A percentile compares a stretch with the other conserved stretches of the same genome.
These are phyloP conservation scores for Epistrophella euchroma DNA, from an alignment of 2,888 invertebrate species.

Conservation along the genomic window DNA sequence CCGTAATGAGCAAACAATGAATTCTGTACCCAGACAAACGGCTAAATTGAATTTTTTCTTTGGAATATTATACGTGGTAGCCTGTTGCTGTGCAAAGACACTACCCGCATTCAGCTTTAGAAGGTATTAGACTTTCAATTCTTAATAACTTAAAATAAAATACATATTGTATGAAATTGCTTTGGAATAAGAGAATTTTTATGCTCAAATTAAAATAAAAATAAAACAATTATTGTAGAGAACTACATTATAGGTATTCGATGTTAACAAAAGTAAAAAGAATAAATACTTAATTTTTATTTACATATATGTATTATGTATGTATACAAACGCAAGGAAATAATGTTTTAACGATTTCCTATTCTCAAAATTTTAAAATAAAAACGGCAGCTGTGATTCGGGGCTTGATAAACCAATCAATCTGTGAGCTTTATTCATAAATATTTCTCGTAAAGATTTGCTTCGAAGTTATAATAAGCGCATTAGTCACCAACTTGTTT, in stretches of 20 bases:
- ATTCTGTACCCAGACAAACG: constrained; percentile 93
- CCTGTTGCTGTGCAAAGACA: constrained; percentile 89
- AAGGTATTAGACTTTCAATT: constrained; percentile 77
- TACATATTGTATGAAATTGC: constrained; percentile 63
- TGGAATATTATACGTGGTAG: constrained; percentile 94
- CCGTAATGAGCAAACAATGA: constrained; percentile 90
- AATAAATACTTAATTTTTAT: constrained; percentile 57
- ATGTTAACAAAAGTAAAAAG: constrained; percentile 52
- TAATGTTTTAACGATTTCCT: constrained; percentile 39
- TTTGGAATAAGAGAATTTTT: constrained; percentile 61
- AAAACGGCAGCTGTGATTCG: constrained; percentile 71
- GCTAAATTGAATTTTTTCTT: constrained; percentile 96
- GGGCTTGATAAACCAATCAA: constrained; percentile 60
- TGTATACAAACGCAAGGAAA: constrained; percentile 2
- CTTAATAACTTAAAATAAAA: constrained; percentile 51
- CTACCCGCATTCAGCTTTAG: constrained; percentile 84
- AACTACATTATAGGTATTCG: constrained; percentile 47
- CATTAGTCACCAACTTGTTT: constrained; percentile 67
- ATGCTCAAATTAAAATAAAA: constrained; percentile 66
- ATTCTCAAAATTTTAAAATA: constrained; percentile 43
- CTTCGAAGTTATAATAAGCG: constrained; percentile 69
- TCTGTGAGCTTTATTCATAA: constrained; percentile 68
- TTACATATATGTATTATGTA: not conserved
- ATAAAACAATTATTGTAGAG: constrained; percentile 41
- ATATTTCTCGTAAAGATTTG: constrained; percentile 61